Evolutionary conservation across 2,113 vertebrate genomes (phyloP), one percentile per base, ranked within the genome.

Genomic region (Serilophus lunatus): DNA sequence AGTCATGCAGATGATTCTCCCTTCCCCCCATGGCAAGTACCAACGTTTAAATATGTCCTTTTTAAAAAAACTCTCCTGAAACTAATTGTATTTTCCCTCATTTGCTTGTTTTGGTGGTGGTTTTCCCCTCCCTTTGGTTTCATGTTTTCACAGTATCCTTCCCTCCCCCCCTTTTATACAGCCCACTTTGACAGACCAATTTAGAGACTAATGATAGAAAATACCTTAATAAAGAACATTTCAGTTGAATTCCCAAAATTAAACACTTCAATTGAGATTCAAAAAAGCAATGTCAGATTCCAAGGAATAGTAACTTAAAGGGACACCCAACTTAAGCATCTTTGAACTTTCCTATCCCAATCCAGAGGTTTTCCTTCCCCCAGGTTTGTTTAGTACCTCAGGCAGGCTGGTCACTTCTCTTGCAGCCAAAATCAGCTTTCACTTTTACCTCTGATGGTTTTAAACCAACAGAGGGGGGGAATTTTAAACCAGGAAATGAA

Each of bases 161-260:
- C 60, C 35, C 54, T 66, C 45, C 68, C n/a, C 35, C 84, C 63
- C 35, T n/a, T 82, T 90, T 31, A 63, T 5, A 56, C 11, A 76
- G 50, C 75, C 49, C 72, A 57, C 47, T 92, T 7, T 16, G 63
- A 80, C 35, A 81, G 15, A 61, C 18, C 20, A 4, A 72, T 75
- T 96, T 42, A 65, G 7, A 64, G 33, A 88, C 88, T 96, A 96
- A 95, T 94, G 95, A 97, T 22, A 96, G 95, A 94, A 96, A 97
- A 96, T 82, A 94, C 51, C 22, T 51, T 18, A 65, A 54, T 42
- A 59, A 85, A 63, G 38, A 72, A 3, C 44, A 84, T 38, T 79
- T 72, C 35, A 70, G 23, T 40, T 86, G 18, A 44, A 63, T 50
- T 91, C 85, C 49, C 29, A 87, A 79, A 71, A 65, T 18, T 7